Evolutionary conservation across 2,113 vertebrate species (phyloP).

Genomic region (Nothoprocta pentlandii): DNA sequence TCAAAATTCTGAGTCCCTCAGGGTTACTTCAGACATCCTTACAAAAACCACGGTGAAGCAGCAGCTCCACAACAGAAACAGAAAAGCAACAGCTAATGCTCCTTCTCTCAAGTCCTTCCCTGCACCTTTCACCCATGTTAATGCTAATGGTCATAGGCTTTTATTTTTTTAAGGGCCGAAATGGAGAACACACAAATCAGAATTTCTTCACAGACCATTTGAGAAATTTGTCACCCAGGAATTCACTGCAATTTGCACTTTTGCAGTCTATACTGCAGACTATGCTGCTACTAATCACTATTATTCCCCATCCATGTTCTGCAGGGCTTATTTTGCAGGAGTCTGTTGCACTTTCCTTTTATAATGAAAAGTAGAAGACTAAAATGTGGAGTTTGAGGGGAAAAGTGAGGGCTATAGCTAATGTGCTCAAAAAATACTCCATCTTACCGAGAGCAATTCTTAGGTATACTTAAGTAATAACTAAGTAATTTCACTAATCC

Average conservation of each 20-base stretch:
- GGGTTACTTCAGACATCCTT: neutral
- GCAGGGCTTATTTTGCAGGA: neutral
- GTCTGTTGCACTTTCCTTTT: neutral
- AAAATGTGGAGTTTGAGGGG: neutral
- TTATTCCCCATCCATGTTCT: neutral
- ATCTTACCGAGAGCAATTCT: neutral
- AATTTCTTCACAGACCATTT: neutral
- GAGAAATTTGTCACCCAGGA: neutral
- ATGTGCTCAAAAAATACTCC: neutral
- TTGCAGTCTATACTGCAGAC: neutral
- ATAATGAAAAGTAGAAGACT: neutral
- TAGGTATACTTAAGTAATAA: neutral
- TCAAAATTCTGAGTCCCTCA: neutral
- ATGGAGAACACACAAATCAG: neutral
- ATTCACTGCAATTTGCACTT: neutral
- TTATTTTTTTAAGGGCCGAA: neutral
- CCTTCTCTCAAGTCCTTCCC: neutral
- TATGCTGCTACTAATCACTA: neutral
- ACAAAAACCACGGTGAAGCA: neutral
- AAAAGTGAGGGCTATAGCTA: neutral
- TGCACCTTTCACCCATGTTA: neutral
- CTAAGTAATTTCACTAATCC: neutral
- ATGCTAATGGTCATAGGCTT: neutral
- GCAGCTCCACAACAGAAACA: neutral
- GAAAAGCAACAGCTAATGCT: neutral